Conservation (phyloP, 2,113 vertebrate genomes). For the Genyomyrus donnyi region DNA sequence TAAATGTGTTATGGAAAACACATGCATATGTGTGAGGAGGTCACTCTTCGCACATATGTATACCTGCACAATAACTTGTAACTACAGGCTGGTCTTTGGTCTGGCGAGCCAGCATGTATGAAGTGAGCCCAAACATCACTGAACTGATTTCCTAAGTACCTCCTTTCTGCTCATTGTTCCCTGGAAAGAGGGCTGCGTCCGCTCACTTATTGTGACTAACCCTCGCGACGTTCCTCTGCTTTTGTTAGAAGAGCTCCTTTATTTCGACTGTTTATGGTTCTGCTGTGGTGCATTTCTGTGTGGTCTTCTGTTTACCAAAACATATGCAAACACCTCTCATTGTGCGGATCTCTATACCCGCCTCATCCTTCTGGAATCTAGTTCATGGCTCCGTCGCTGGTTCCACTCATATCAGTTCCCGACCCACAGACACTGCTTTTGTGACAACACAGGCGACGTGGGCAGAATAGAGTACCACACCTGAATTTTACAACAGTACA, state of each 20-base stretch:
- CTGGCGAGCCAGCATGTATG: conserved; percentile 31
- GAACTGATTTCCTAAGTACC: conserved; percentile 44
- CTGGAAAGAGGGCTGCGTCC: conserved; percentile 15
- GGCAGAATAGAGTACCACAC: neutral
- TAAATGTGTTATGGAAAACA: neutral
- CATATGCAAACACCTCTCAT: conserved; percentile 31
- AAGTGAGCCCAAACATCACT: conserved; percentile 40
- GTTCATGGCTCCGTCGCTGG: conserved; percentile 6
- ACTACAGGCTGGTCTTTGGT: conserved; percentile 32
- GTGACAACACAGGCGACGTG: neutral
- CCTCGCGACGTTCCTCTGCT: conserved; percentile 40
- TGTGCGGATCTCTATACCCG: conserved; percentile 36
- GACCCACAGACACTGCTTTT: neutral
- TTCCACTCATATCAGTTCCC: neutral
- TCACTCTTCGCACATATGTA: neutral
- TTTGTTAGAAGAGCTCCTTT: conserved; percentile 49
- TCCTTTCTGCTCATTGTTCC: conserved; percentile 32
- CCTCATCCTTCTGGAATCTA: conserved; percentile 10
- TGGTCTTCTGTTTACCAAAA: conserved; percentile 55
- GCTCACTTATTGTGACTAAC: conserved; percentile 29
- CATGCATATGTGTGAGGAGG: neutral
- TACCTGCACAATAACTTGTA: conserved; percentile 21
- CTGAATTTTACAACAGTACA: neutral
- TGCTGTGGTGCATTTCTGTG: conserved; percentile 52
- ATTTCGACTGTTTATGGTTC: conserved; percentile 54